phyloP scores from a whole-genome alignment of 2,888 invertebrate species.

The Acleris laterana region DNA sequence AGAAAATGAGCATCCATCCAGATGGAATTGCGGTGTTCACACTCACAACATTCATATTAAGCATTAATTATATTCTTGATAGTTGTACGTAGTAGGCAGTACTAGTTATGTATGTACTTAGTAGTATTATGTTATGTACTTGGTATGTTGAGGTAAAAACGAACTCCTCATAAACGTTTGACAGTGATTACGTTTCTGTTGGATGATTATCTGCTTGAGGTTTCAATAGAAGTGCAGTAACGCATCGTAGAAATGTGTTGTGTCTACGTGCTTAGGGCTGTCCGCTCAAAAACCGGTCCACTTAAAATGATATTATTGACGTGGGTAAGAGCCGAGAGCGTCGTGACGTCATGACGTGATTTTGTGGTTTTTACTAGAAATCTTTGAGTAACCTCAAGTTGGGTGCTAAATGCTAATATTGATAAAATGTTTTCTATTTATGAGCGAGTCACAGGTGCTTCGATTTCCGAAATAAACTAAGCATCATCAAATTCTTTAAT shows the following conservation, averaged over 20 bases:
- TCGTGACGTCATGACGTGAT: conserved; percentile 32
- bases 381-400: conserved; percentile 44
- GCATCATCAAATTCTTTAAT: conserved; percentile 35
- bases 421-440: conserved; percentile 10
- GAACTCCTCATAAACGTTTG: no score
- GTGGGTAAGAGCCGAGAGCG: conserved; percentile 51
- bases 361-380: conserved; percentile 51
- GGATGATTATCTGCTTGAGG: neutral
- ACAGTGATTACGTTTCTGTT: no score
- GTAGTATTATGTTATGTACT: neutral
- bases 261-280: conserved; percentile 59
- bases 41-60: neutral
- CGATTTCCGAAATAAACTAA: conserved; percentile 28
- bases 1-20: conserved; percentile 3
- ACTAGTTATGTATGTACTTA: no score
- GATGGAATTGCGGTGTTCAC: neutral
- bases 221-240: conserved; percentile 40
- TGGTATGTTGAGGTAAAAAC: no score
- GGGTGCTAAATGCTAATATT: conserved; percentile 19
- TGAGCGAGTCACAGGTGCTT: conserved; percentile 12
- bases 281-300: conserved; percentile 70
- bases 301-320: conserved; percentile 74
- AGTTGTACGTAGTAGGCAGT: neutral
- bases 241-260: conserved; percentile 55
- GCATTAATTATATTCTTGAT: no score